phyloP scores from a whole-genome alignment of 2,888 invertebrate species.

The Anodontia alba region DNA sequence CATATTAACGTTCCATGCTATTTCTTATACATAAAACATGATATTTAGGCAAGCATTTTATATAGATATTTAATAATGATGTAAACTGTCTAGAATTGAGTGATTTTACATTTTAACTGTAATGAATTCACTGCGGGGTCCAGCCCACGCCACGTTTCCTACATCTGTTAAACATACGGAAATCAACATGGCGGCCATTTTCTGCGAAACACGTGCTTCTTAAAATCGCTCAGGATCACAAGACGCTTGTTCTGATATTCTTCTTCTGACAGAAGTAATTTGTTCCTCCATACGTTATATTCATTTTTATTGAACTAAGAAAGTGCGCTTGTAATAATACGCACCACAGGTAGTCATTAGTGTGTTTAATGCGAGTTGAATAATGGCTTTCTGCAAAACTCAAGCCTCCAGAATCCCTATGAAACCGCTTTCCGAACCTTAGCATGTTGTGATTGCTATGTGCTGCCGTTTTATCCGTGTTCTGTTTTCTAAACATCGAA shows the following conservation, averaged over 20 bases:
- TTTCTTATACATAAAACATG: not conserved
- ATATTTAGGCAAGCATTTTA: slow-evolving; percentile 10
- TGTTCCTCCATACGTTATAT: slow-evolving; percentile 63
- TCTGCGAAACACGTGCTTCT: slow-evolving; percentile 49
- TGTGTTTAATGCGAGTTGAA: slow-evolving; percentile 20
- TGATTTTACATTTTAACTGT: slow-evolving; percentile 5
- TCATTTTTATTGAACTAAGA: slow-evolving; percentile 63
- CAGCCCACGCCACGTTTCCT: slow-evolving; percentile 2
- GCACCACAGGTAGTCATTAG: slow-evolving; percentile 23
- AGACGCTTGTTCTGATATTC: slow-evolving; percentile 57
- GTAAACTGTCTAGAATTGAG: slow-evolving; percentile 12
- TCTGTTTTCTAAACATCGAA: not conserved
- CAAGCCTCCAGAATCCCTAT: not conserved
- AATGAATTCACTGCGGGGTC: slow-evolving; percentile 14
- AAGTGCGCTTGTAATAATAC: slow-evolving; percentile 62
- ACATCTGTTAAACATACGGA: slow-evolving; percentile 12
- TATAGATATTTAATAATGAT: slow-evolving; percentile 6
- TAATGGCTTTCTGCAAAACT: slow-evolving; percentile 19
- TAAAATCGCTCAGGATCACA: slow-evolving; percentile 59
- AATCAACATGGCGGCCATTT: slow-evolving; percentile 61
- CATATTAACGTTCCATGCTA: too few relatives aligned
- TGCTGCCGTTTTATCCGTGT: not conserved
- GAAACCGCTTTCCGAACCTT: not conserved
- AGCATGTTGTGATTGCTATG: slow-evolving; percentile 2
- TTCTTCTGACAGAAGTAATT: slow-evolving; percentile 61